These are phyloP conservation scores for Psylliodes chrysocephalus DNA, from an alignment of 2,888 invertebrate genomes.

Conservation along the genomic window DNA sequence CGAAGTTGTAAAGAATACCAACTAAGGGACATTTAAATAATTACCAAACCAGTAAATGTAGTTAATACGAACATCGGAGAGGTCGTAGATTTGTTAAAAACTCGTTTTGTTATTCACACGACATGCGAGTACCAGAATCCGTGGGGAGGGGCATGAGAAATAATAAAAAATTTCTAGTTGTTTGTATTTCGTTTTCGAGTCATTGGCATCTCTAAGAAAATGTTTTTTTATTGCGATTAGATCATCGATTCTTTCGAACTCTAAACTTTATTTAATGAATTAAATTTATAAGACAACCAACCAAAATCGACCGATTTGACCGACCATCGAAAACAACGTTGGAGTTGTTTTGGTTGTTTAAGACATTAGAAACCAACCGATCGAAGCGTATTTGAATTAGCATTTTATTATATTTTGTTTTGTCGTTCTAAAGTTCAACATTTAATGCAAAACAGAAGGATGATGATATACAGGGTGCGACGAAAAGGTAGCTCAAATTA, in stretches of 20 bases:
- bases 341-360: too few relatives aligned
- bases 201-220: not conserved
- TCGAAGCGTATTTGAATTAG: too few relatives aligned
- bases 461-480: too few relatives aligned
- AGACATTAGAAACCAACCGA: too few relatives aligned
- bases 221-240: not conserved
- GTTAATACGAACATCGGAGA: not conserved
- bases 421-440: too few relatives aligned
- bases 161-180: slow-evolving; percentile 16
- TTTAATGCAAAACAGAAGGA: too few relatives aligned
- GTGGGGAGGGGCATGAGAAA: slow-evolving; percentile 21
- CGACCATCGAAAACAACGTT: too few relatives aligned
- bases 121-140: slow-evolving; percentile 2
- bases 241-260: not conserved
- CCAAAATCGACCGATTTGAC: too few relatives aligned
- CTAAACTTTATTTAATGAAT: too few relatives aligned
- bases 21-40: slow-evolving; percentile 6
- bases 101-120: slow-evolving; percentile 22
- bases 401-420: too few relatives aligned
- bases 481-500: too few relatives aligned
- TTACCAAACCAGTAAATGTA: slow-evolving; percentile 7
- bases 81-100: slow-evolving; percentile 6
- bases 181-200: slow-evolving; percentile 2
- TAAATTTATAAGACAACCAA: too few relatives aligned
- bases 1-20: slow-evolving; percentile 8